phyloP scores from a whole-genome alignment of 1,140 invertebrate species.

The Apis dorsata region DNA sequence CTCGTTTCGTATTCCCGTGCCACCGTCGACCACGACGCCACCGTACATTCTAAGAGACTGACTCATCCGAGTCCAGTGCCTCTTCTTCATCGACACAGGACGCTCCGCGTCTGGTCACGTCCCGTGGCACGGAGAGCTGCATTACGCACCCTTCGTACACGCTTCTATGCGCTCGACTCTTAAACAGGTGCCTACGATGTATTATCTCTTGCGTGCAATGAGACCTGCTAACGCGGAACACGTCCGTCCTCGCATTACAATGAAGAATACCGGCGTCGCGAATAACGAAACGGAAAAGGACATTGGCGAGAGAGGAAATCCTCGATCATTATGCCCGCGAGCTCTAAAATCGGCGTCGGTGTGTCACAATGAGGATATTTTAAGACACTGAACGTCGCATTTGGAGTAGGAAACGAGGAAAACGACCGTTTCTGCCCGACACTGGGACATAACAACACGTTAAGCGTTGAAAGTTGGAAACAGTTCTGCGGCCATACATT shows the following conservation, averaged over 20 bases:
- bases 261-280: conserved; percentile 19
- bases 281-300: conserved; percentile 17
- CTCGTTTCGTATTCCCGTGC: conserved; percentile 69
- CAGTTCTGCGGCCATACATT: not conserved
- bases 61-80: conserved; percentile 69
- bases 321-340: conserved; percentile 18
- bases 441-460: not conserved
- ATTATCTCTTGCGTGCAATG: conserved; percentile 49
- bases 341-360: not conserved
- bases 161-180: conserved; percentile 64
- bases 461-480: conserved; percentile 1
- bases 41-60: conserved; percentile 71
- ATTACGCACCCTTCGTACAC: conserved; percentile 72
- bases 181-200: conserved; percentile 61
- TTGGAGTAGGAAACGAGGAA: not conserved
- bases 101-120: conserved; percentile 74
- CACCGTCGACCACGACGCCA: conserved; percentile 60
- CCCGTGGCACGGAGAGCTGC: conserved; percentile 62
- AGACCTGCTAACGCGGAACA: conserved; percentile 48
- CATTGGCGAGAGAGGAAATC: conserved; percentile 14
- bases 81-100: conserved; percentile 72
- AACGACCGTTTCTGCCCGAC: not conserved
- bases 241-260: conserved; percentile 47
- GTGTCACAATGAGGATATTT: conserved; percentile 3
- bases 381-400: not conserved